phyloP scores from a whole-genome alignment of 1,140 invertebrate genomes.

The Drosophila lacertosa region DNA sequence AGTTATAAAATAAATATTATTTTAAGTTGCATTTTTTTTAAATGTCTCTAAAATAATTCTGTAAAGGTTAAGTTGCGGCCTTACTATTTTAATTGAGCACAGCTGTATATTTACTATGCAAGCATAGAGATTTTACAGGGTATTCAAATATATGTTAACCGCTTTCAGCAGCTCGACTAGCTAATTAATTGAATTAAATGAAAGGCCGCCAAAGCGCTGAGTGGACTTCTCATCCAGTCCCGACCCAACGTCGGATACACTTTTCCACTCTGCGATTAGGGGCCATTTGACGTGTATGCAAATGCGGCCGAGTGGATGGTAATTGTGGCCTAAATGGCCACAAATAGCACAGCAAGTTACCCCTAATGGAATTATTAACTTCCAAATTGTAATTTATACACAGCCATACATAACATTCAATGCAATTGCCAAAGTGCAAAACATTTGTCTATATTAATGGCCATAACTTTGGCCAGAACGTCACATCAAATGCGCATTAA shows the following conservation, averaged over 20 bases:
- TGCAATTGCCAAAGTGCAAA: constrained; percentile 39
- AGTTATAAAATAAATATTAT: too few species aligned
- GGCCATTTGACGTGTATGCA: constrained; percentile 30
- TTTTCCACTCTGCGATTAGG: constrained; percentile 6
- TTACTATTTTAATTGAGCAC: too few species aligned
- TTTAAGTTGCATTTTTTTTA: too few species aligned
- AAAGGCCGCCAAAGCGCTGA: constrained; percentile 43
- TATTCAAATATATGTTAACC: constrained; percentile 16
- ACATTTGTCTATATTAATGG: constrained; percentile 20
- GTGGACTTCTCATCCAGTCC: constrained; percentile 6
- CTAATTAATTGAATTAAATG: constrained; percentile 79
- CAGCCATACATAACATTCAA: too few species aligned
- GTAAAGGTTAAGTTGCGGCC: too few species aligned
- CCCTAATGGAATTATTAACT: constrained; percentile 68
- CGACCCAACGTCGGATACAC: constrained; percentile 14
- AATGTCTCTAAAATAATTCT: too few species aligned
- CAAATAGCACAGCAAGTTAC: constrained; percentile 1
- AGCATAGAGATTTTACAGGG: background rate
- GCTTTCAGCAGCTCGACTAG: constrained; percentile 23
- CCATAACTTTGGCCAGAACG: background rate
- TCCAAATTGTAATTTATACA: constrained; percentile 22
- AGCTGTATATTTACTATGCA: too few species aligned
- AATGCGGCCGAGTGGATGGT: constrained; percentile 43
- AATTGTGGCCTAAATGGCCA: constrained; percentile 35
- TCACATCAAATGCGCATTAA: constrained; percentile 36